Base-by-base conservation (phyloP, 2,113 vertebrate species). In the Lipotes vexillifer region DNA sequence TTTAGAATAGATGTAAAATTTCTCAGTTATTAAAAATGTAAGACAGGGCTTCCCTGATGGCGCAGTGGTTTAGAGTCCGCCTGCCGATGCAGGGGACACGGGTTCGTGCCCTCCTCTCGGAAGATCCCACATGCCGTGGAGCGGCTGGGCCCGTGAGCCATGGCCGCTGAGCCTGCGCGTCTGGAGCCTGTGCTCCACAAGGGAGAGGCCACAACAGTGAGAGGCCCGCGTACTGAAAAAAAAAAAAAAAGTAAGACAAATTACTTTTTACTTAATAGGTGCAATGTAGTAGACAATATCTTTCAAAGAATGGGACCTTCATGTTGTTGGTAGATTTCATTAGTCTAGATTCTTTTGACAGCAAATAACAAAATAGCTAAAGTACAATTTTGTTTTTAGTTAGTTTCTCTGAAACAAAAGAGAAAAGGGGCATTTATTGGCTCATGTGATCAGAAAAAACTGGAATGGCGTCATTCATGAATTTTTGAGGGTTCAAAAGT, bases 11-110 rank as follows among this genome's bases (percentile, higher is more conserved):
- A 84, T 57, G 8, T 57, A 90, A 92, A 88, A 41, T 68, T 88
- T 92, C 61, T 90, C 29, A 83, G 78, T 90, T 92, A 57, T 88
- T 69, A 81, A 94, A 95, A 90, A 41, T 93, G 23, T 44, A 95
- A 97, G 92, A 74, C 55, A 92, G 44, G 44, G 8, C 44, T 44
- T 44, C 44, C 44, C 44, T 44, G 44, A 8, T 44, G 44, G 44
- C 44, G 2, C 8, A 44, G 44, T 44, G 8, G 44, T 44, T 44
- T 8, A 44, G 8, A 44, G 44, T 2, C 44, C 8, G 44, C 44
- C 44, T 44, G 44, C 44, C 44, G 8, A 44, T 10, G 44, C 8
- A 44, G 8, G 44, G 44, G 8, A 44, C 44, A 2, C 0, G 8
- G 44, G 8, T 44, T 44, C 8, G 2, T 44, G 44, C 44, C 44